Percentiles rank a stretch among this genome's conserved stretches.
Evolutionary conservation across 2,113 vertebrate genomes (phyloP).

Genomic region (Odontophorus gujanensis): DNA sequence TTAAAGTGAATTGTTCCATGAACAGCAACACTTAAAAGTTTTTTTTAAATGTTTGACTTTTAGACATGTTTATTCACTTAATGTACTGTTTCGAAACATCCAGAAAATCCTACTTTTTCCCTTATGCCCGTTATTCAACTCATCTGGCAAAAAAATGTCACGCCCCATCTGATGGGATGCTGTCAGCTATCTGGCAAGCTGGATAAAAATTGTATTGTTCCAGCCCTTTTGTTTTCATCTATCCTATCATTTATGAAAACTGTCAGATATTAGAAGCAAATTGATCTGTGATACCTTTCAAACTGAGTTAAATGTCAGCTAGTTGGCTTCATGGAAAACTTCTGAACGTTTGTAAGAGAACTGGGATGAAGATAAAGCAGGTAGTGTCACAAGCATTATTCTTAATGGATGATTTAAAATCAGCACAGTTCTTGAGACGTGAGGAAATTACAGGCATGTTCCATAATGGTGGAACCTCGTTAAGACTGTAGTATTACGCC

Average conservation of each 20-base stretch:
- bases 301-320: neutral
- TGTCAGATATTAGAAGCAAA: neutral
- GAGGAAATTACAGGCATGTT: neutral
- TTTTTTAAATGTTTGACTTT: neutral
- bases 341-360: neutral
- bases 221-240: neutral
- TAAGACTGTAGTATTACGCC: neutral
- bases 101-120: neutral
- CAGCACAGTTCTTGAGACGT: neutral
- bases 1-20: neutral
- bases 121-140: neutral
- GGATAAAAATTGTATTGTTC: neutral
- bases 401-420: neutral
- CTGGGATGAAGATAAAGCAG: neutral
- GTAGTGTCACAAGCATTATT: neutral
- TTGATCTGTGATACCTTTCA: rapidly evolving
- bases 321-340: neutral
- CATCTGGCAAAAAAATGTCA: neutral
- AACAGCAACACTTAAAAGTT: neutral
- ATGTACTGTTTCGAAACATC: neutral
- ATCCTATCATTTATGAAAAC: neutral
- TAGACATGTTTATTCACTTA: neutral
- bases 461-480: neutral
- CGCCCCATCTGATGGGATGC: neutral
- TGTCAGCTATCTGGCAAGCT: neutral